Evolutionary conservation across 2,888 invertebrate genomes (phyloP).

Genomic region (Coremacera marginata): DNA sequence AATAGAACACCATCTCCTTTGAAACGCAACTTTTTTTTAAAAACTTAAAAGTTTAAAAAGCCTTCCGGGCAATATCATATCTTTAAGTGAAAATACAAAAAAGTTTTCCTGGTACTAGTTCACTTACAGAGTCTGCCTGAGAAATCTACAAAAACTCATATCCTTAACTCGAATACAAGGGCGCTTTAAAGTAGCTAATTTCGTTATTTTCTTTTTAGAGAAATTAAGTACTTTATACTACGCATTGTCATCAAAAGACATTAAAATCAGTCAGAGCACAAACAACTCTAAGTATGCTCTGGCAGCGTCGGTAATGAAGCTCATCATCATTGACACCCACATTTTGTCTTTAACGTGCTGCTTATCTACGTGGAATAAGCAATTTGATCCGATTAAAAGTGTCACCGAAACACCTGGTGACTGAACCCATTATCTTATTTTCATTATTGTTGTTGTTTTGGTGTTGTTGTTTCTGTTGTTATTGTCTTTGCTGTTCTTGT

Average conservation of each 20-base stretch:
- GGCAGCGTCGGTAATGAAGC: not conserved
- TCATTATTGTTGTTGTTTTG: conserved; percentile 11
- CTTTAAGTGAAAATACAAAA: too few relatives aligned
- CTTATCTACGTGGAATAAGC: conserved; percentile 43
- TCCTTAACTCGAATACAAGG: too few relatives aligned
- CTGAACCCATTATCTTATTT: conserved; percentile 17
- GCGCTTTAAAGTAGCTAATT: too few relatives aligned
- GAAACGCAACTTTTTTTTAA: not conserved
- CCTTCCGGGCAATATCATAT: too few relatives aligned
- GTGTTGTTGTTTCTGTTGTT: not conserved
- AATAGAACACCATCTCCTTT: too few relatives aligned
- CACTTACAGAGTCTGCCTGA: too few relatives aligned
- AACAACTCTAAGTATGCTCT: conserved; percentile 13
- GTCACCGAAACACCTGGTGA: conserved; percentile 41
- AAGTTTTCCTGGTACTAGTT: too few relatives aligned
- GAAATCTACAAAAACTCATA: too few relatives aligned
- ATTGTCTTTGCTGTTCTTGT: not conserved
- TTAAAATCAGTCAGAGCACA: conserved; percentile 1
- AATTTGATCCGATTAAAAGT: conserved; percentile 43
- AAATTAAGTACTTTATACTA: not conserved
- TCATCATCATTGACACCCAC: conserved; percentile 3
- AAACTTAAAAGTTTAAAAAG: not conserved
- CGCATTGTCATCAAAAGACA: conserved; percentile 11
- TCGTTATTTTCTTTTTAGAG: too few relatives aligned
- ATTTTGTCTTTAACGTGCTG: conserved; percentile 15